A percentile compares a stretch with the other conserved stretches of the same genome.
Evolutionary conservation across 2,888 invertebrate species (phyloP).

Genomic region (Nebria brevicollis): DNA sequence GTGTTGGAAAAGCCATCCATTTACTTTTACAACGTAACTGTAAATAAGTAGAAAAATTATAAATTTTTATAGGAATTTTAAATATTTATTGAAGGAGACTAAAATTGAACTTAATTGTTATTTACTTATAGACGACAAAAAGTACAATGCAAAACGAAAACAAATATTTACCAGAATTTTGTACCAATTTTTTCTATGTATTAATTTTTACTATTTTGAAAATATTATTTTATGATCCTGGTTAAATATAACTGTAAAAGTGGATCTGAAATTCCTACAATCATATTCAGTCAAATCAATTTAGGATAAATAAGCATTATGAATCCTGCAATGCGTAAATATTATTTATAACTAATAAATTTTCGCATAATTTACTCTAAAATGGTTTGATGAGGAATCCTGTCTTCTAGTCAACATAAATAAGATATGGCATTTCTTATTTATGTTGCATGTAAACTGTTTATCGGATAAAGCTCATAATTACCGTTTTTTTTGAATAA

Average conservation of each 20-base stretch:
- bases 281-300: too few species aligned
- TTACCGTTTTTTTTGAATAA: background rate
- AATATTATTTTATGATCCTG: background rate
- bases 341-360: too few species aligned
- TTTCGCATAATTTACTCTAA: too few species aligned
- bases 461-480: background rate
- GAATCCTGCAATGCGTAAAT: too few species aligned
- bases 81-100: background rate
- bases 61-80: background rate
- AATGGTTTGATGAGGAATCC: too few species aligned
- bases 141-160: background rate
- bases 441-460: background rate
- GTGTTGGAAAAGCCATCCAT: background rate
- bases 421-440: background rate
- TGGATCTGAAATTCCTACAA: too few species aligned
- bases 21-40: background rate
- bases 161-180: background rate
- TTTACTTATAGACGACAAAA: background rate
- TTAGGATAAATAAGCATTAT: too few species aligned
- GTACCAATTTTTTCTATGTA: background rate
- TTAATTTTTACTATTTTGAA: background rate
- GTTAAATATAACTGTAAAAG: background rate
- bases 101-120: constrained; percentile 1
- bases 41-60: background rate
- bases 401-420: background rate